Percentiles rank a stretch among this genome's conserved stretches.
phyloP scores from a whole-genome alignment of 2,888 invertebrate genomes.

The Calameuta idolon region DNA sequence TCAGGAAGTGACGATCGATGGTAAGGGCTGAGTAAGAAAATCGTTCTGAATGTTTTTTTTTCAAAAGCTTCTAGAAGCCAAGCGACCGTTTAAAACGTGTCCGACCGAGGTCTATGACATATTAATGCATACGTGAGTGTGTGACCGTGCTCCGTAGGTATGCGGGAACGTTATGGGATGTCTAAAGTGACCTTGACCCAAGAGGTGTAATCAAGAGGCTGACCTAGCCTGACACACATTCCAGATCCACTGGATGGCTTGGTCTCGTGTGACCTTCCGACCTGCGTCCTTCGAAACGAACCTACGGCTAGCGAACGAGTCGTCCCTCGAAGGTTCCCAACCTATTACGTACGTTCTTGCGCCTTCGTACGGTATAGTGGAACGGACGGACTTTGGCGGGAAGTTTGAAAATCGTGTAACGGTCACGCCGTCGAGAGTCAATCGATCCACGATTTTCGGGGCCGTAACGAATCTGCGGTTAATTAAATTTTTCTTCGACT shows the following conservation, averaged over 20 bases:
- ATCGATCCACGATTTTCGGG: not conserved
- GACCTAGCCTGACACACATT: conserved; percentile 58
- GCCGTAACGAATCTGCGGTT: not conserved
- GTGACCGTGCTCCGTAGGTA: not conserved
- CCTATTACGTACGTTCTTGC: not conserved
- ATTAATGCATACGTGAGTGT: not conserved
- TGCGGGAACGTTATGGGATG: not conserved
- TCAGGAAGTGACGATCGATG: not conserved
- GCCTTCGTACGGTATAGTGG: not conserved
- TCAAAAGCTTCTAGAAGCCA: conserved; percentile 3
- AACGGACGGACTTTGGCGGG: not conserved
- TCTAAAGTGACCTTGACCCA: conserved; percentile 55
- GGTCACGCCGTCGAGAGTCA: not conserved
- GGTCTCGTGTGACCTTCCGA: conserved; percentile 33
- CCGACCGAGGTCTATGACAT: not conserved
- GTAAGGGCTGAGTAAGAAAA: not conserved
- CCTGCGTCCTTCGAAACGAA: conserved; percentile 29
- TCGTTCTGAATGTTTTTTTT: conserved; percentile 4
- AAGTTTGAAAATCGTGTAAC: not conserved
- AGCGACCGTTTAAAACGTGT: not conserved
- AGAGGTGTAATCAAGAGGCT: conserved; percentile 45
- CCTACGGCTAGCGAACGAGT: not conserved
- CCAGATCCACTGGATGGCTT: conserved; percentile 19
- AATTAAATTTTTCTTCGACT: not conserved
- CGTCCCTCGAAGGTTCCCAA: not conserved